Evolutionary conservation across 2,797 vertebrate species (phyloP).

Genomic region (Lindbergichthys nudifrons): DNA sequence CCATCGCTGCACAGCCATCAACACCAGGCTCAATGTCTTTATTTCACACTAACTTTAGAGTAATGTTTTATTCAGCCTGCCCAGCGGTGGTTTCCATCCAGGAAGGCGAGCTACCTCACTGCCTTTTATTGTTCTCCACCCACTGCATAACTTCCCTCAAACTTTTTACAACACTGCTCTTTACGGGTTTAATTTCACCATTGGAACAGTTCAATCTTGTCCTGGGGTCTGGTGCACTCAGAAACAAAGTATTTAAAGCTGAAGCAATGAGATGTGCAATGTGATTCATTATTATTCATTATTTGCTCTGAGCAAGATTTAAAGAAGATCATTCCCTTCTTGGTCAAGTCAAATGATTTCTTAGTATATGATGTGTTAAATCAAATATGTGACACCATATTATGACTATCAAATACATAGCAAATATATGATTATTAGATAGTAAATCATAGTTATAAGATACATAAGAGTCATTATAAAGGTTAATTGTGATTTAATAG

Average conservation of each 20-base stretch:
- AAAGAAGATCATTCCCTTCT: background rate
- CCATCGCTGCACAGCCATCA: slow-evolving; percentile 32
- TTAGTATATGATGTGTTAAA: background rate
- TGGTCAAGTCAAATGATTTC: background rate
- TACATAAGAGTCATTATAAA: too few species aligned
- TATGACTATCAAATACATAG: background rate
- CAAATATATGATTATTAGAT: background rate
- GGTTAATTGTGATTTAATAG: too few species aligned
- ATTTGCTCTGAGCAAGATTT: background rate
- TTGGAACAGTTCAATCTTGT: slow-evolving; percentile 3
- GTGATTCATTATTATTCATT: background rate
- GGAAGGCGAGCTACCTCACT: slow-evolving; percentile 30
- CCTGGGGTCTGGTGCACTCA: background rate
- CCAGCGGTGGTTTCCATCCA: slow-evolving; percentile 42
- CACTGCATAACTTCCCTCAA: slow-evolving; percentile 12
- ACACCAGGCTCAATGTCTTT: slow-evolving; percentile 35
- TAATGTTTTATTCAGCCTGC: slow-evolving; percentile 19
- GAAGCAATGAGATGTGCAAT: background rate
- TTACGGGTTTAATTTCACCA: slow-evolving; percentile 28
- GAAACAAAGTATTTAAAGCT: slow-evolving; percentile 3
- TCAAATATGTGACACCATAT: background rate
- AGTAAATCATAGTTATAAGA: background rate
- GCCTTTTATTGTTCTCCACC: slow-evolving; percentile 36
- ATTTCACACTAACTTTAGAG: slow-evolving; percentile 39
- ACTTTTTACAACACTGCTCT: background rate